phyloP scores from a whole-genome alignment of 1,140 invertebrate genomes.

The Macrotrachela quadricornifera region DNA sequence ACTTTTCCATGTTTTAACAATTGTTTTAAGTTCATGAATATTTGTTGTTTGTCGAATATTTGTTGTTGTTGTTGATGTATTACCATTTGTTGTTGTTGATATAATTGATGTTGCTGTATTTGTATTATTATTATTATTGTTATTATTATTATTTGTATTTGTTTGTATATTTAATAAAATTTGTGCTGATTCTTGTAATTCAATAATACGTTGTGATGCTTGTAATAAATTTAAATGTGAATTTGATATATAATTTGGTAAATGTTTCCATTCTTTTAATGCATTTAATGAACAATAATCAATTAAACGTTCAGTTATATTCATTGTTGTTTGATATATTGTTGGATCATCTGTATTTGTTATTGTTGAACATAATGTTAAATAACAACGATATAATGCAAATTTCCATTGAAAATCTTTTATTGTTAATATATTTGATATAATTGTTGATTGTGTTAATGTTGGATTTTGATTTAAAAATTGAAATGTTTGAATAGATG shows the following conservation, averaged over 20 bases:
- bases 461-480: too few species aligned
- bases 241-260: constrained; percentile 70
- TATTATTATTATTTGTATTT: constrained; percentile 10
- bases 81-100: constrained; percentile 35
- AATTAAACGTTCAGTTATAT: constrained; percentile 41
- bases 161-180: constrained; percentile 59
- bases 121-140: too few species aligned
- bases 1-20: constrained; percentile 90
- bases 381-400: too few species aligned
- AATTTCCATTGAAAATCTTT: too few species aligned
- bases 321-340: background rate
- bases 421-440: too few species aligned
- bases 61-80: constrained; percentile 21
- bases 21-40: constrained; percentile 86
- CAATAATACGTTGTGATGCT: constrained; percentile 56
- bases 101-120: too few species aligned
- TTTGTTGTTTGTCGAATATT: constrained; percentile 28
- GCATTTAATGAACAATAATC: constrained; percentile 64
- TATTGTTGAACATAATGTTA: too few species aligned
- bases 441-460: too few species aligned
- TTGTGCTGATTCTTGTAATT: constrained; percentile 79
- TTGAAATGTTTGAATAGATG: too few species aligned
- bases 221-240: constrained; percentile 71
- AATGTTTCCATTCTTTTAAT: constrained; percentile 72
- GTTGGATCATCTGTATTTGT: too few species aligned